phyloP scores from a whole-genome alignment of 2,797 vertebrate genomes.

The Rhinatrema bivittatum region DNA sequence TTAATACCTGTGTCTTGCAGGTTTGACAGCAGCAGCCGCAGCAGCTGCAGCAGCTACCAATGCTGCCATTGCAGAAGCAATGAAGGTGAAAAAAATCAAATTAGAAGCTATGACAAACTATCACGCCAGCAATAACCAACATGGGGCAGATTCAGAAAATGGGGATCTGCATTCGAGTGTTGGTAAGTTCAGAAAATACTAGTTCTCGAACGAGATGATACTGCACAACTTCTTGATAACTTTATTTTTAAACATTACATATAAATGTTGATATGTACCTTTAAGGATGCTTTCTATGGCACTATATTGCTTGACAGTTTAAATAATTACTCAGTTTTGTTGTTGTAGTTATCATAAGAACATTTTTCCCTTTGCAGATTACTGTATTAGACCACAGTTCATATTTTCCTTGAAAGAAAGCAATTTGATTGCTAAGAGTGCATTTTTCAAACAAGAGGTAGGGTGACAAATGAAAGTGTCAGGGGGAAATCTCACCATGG shows the following conservation, averaged over 20 bases:
- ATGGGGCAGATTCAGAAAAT: constrained; percentile 86
- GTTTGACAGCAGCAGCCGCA: constrained; percentile 88
- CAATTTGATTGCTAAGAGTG: constrained; percentile 33
- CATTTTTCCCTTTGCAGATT: constrained; percentile 17
- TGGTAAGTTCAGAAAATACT: constrained; percentile 64
- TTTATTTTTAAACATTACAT: too few species aligned
- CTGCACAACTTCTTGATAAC: too few species aligned
- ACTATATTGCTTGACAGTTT: too few species aligned
- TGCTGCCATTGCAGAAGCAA: constrained; percentile 96
- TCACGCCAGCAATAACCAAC: constrained; percentile 89
- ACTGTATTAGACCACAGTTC: constrained; percentile 20
- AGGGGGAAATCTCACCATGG: constrained; percentile 35
- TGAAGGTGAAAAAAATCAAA: constrained; percentile 99
- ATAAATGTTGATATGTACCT: too few species aligned
- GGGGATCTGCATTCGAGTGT: constrained; percentile 93
- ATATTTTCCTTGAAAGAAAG: constrained; percentile 28
- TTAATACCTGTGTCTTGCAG: constrained; percentile 54
- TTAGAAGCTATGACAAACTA: constrained; percentile 98
- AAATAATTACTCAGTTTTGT: neutral
- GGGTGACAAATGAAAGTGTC: constrained; percentile 34
- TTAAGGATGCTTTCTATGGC: too few species aligned
- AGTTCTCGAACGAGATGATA: neutral
- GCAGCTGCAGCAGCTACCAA: constrained; percentile 93
- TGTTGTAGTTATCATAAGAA: too few species aligned
- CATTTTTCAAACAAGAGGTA: constrained; percentile 39